phyloP scores from a whole-genome alignment of 2,113 vertebrate species.

The Aramus guarauna region DNA sequence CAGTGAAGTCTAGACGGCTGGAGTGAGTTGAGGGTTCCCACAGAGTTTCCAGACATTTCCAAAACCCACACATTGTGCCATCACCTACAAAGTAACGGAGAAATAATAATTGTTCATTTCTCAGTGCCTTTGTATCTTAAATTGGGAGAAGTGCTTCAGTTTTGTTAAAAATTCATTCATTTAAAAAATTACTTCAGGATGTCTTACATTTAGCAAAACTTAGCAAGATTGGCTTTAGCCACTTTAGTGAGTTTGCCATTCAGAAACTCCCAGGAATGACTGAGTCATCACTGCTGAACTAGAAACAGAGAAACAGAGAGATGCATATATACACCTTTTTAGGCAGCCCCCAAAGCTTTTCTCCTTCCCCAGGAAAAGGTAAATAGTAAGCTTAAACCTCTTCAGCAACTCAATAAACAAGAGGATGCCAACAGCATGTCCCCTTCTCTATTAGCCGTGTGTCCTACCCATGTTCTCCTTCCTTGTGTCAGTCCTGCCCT shows the following conservation, averaged over 20 bases:
- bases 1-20: background rate
- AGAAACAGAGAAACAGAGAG: background rate
- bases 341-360: background rate
- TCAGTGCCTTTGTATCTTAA: background rate
- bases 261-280: background rate
- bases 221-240: background rate
- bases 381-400: background rate
- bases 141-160: background rate
- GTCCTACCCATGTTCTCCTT: background rate
- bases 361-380: background rate
- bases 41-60: background rate
- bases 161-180: background rate
- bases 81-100: background rate
- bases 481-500: background rate
- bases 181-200: background rate
- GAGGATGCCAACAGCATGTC: background rate
- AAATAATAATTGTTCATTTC: background rate
- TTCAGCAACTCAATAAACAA: background rate
- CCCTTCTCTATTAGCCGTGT: background rate
- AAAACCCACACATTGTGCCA: accelerated
- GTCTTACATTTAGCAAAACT: background rate
- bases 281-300: background rate
- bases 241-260: background rate
- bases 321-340: background rate
- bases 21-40: background rate